Evolutionary conservation across 2,888 invertebrate species (phyloP).

Genomic region (Eupeodes latifasciatus): DNA sequence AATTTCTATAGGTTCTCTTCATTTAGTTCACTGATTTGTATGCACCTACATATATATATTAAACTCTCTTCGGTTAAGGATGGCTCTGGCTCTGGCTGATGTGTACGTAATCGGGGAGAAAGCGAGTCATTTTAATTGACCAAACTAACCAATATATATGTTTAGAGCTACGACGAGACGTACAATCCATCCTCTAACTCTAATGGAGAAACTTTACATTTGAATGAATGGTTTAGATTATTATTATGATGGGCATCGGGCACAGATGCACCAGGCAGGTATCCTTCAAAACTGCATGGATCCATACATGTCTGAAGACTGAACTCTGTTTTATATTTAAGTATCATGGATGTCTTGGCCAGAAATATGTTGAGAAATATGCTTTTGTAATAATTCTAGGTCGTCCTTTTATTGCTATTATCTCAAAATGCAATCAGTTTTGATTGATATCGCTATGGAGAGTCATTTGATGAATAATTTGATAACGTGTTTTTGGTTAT

Average conservation of each 20-base stretch:
- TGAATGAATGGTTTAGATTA: neutral
- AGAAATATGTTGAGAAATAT: neutral
- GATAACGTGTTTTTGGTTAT: neutral
- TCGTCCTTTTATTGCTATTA: neutral
- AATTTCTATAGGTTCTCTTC: slow-evolving; percentile 12
- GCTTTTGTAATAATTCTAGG: neutral
- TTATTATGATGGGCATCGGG: neutral
- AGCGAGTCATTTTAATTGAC: neutral
- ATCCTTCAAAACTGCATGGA: too few relatives aligned
- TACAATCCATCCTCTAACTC: neutral
- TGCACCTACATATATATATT: neutral
- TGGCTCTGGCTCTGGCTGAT: too few relatives aligned
- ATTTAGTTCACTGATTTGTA: neutral
- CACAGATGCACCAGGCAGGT: neutral
- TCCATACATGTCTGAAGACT: neutral
- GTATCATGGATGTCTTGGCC: neutral
- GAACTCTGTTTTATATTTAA: too few relatives aligned
- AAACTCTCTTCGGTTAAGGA: neutral
- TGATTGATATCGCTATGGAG: neutral
- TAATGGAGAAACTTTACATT: neutral
- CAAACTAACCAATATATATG: neutral
- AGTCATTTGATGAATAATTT: slow-evolving; percentile 10
- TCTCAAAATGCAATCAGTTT: neutral
- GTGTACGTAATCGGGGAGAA: neutral
- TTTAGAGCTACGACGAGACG: neutral